Evolutionary conservation across 2,113 vertebrate species (phyloP).

Genomic region (Caretta caretta): DNA sequence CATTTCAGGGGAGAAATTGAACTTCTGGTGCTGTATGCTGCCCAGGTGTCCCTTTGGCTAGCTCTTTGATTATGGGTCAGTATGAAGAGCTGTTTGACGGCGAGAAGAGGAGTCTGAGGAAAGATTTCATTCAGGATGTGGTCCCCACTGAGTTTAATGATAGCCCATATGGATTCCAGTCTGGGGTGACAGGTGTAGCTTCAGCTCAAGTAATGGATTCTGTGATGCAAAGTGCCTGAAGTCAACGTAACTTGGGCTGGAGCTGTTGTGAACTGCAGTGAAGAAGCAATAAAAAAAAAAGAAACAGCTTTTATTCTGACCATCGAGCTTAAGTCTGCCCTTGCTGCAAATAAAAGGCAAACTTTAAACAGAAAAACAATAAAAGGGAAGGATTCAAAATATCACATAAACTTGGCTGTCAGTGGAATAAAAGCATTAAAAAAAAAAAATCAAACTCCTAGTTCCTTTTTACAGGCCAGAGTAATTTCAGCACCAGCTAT

Average conservation of each 20-base stretch:
- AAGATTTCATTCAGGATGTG: neutral
- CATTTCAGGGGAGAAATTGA: slow-evolving; percentile 21
- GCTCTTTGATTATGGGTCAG: neutral
- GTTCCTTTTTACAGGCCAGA: neutral
- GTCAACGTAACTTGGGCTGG: slow-evolving; percentile 27
- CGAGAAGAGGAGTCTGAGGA: neutral
- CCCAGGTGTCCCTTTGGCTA: slow-evolving; percentile 18
- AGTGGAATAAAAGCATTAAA: slow-evolving; percentile 61
- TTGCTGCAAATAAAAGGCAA: slow-evolving; percentile 35
- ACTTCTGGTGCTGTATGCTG: neutral
- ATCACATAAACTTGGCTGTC: neutral
- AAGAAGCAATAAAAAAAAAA: neutral
- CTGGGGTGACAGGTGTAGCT: neutral
- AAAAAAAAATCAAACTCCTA: slow-evolving; percentile 64
- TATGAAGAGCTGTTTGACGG: neutral
- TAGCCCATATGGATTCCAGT: neutral
- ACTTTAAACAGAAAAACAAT: slow-evolving; percentile 13
- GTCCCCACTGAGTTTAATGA: neutral
- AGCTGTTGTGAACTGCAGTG: slow-evolving; percentile 48
- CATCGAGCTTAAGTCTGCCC: slow-evolving; percentile 57
- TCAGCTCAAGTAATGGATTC: neutral
- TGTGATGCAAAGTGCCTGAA: slow-evolving; percentile 17
- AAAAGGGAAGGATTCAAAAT: slow-evolving; percentile 53
- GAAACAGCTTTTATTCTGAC: slow-evolving; percentile 69
- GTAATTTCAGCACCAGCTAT: neutral